phyloP scores from a whole-genome alignment of 2,888 invertebrate species.

The Ctenicera cuprea region DNA sequence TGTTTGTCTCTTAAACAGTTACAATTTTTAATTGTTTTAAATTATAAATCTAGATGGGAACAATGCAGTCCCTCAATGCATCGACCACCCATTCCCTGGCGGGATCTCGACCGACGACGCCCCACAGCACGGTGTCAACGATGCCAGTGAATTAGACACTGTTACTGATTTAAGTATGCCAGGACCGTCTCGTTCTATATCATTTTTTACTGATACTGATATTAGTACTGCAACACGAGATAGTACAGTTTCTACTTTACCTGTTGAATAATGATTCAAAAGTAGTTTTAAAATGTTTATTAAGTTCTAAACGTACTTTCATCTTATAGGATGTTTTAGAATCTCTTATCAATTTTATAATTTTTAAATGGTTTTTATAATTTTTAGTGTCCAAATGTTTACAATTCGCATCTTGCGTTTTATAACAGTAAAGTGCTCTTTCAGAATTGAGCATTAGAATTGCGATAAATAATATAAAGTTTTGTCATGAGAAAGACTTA shows the following conservation, averaged over 20 bases:
- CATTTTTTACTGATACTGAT: slow-evolving; percentile 62
- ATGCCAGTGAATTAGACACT: slow-evolving; percentile 82
- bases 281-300: background rate
- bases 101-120: slow-evolving; percentile 92
- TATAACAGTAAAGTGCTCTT: too few species aligned
- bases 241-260: slow-evolving; percentile 60
- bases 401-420: too few species aligned
- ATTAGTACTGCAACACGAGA: slow-evolving; percentile 57
- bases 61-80: slow-evolving; percentile 89
- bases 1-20: background rate
- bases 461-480: too few species aligned
- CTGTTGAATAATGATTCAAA: slow-evolving; percentile 46
- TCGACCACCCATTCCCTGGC: slow-evolving; percentile 91
- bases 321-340: too few species aligned
- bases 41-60: slow-evolving; percentile 82
- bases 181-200: slow-evolving; percentile 63
- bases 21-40: background rate
- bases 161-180: slow-evolving; percentile 48
- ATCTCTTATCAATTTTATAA: too few species aligned
- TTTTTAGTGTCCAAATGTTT: too few species aligned
- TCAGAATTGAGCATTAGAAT: too few species aligned
- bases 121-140: slow-evolving; percentile 92
- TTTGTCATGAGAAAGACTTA: too few species aligned
- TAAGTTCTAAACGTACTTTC: background rate
- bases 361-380: too few species aligned